Percentiles rank a stretch among this genome's conserved stretches.
Evolutionary conservation across 2,113 vertebrate genomes (phyloP).

Genomic region (Neopipo cinnamomea): DNA sequence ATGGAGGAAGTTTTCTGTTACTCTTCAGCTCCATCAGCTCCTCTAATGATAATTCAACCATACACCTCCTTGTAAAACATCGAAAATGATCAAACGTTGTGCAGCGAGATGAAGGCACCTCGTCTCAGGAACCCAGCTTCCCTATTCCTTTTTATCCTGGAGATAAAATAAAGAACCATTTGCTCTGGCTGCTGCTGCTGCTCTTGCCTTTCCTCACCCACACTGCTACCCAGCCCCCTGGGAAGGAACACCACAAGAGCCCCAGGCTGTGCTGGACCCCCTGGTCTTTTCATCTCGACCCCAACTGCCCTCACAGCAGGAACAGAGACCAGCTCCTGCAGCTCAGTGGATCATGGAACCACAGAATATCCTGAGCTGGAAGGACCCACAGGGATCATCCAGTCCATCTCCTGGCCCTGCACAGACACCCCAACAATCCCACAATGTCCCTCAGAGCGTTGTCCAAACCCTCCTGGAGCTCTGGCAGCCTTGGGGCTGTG

Average conservation of each 20-base stretch:
- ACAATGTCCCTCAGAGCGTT: background rate
- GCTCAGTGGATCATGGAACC: background rate
- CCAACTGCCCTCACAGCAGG: background rate
- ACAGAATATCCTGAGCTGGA: background rate
- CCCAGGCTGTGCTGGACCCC: background rate
- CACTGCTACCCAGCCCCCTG: background rate
- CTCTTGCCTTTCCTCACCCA: conserved; percentile 9
- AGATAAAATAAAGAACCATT: conserved; percentile 67
- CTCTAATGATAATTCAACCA: conserved; percentile 63
- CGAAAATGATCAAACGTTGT: conserved; percentile 52
- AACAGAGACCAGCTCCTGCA: background rate
- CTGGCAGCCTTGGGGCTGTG: background rate
- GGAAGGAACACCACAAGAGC: background rate
- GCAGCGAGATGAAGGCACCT: conserved; percentile 61
- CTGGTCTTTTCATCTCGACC: background rate
- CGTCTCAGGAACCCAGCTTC: conserved; percentile 42
- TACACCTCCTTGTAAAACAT: conserved; percentile 64
- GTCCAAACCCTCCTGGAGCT: background rate
- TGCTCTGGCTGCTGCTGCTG: conserved; percentile 1
- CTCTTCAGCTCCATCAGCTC: conserved; percentile 39
- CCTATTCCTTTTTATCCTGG: conserved; percentile 66
- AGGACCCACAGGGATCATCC: accelerated
- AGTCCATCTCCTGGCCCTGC: accelerated
- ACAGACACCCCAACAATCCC: background rate
- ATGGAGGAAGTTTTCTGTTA: conserved; percentile 29